These are phyloP conservation scores for Avahi laniger DNA, from an alignment of 2,797 vertebrate species.

Conservation along the genomic window DNA sequence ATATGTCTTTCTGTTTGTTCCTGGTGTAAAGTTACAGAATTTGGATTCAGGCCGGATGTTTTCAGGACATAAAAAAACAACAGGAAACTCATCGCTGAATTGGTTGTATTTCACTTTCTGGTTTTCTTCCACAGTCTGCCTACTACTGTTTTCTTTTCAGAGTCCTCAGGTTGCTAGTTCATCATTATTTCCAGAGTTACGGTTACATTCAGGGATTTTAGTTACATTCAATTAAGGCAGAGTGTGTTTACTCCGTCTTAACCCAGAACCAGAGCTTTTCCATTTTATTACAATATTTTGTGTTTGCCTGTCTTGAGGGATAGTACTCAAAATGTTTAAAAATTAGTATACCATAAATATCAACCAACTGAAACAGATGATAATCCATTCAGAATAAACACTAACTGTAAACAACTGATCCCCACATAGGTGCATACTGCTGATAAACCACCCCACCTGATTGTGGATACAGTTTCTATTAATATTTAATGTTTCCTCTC, in stretches of 20 bases:
- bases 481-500: slow-evolving; percentile 21
- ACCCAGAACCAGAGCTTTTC: neutral
- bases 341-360: neutral
- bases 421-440: neutral
- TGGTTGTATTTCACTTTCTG: neutral
- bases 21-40: neutral
- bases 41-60: neutral
- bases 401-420: neutral
- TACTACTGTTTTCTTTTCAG: neutral
- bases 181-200: neutral
- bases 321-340: slow-evolving; percentile 23
- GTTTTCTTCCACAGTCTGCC: neutral
- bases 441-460: neutral
- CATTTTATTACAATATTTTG: neutral
- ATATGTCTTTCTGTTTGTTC: neutral
- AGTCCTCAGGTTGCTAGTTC: neutral
- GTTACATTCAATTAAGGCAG: neutral
- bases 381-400: neutral
- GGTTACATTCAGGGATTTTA: neutral
- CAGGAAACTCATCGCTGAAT: neutral
- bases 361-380: neutral
- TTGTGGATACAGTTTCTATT: neutral
- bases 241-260: neutral
- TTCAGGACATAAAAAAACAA: neutral
- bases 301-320: neutral